These are phyloP conservation scores for Hirundo rustica DNA, from an alignment of 2,797 vertebrate species.

Conservation along the genomic window DNA sequence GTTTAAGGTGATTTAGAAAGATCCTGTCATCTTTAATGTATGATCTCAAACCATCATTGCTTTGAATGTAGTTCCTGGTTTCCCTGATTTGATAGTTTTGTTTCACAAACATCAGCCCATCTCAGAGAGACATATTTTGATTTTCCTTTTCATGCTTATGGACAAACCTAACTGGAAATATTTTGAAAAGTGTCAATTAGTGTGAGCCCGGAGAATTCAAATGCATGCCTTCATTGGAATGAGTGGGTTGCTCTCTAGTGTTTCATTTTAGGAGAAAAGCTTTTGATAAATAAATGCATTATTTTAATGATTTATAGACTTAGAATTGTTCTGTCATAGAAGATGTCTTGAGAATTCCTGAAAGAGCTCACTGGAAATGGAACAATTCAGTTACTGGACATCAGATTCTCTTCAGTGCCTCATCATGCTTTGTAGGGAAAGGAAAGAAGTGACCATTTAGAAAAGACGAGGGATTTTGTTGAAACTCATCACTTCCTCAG, in stretches of 20 bases:
- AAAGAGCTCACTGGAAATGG: neutral
- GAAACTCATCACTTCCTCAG: neutral
- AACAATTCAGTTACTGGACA: neutral
- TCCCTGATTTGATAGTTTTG: conserved; percentile 24
- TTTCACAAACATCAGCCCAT: conserved; percentile 45
- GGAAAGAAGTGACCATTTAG: neutral
- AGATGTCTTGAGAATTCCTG: neutral
- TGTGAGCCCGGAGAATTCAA: conserved; percentile 7
- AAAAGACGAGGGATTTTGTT: neutral
- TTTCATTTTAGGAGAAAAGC: conserved; percentile 32
- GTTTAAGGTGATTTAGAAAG: conserved; percentile 44
- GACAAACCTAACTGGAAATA: conserved; percentile 14
- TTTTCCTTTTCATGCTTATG: conserved; percentile 32
- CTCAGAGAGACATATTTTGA: neutral
- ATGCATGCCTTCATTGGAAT: neutral
- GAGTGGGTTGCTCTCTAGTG: conserved; percentile 32
- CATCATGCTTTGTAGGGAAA: neutral
- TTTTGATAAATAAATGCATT: conserved; percentile 55
- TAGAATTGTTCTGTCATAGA: neutral
- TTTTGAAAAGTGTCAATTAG: conserved; percentile 17
- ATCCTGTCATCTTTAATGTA: conserved; percentile 52
- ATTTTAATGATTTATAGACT: conserved; percentile 46
- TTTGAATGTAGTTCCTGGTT: conserved; percentile 42
- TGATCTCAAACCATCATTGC: conserved; percentile 25
- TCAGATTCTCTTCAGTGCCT: neutral